Base-by-base conservation (phyloP, 2,888 invertebrate genomes). In the Himalopsyche kuldschensis region DNA sequence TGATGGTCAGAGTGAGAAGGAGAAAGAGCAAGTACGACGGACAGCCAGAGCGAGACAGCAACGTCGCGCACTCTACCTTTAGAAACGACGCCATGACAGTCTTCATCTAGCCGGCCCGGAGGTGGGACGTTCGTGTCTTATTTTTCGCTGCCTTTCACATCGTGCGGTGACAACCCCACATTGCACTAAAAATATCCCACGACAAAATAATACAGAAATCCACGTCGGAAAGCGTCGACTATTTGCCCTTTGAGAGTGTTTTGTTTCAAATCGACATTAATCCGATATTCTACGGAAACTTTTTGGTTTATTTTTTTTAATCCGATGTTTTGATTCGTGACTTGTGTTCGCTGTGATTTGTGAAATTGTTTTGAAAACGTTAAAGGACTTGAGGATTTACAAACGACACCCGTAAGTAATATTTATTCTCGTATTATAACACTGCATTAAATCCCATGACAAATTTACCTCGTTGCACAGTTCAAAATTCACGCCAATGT, bases 261-360 rank as follows among this genome's bases (percentile, higher is more conserved):
- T 24, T 75, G 31, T 20, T 46, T 15, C 20, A n/a, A 41, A 55
- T 55, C 55, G 55, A 55, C 55, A 75, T 47, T 75, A 75, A 46
- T 80, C 41, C 35, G 24, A 63, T 32, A 41, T 24, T 6, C 24
- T 63, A 69, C 41, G 35, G 24, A 75, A 69, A 69, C 69, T 55
- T 80, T 20, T 27, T 17, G 69, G 63, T 69, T 80, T 41, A 63
- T 79, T 55, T 48, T 32, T 79, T 79, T 48, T 15, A 41, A 41
- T 46, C 78, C 27, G 80, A 80, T 80, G 80, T 80, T 80, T 69
- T 69, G 46, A 76, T 30, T 75, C 75, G 80, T 82, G 79, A 41
- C 76, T 79, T 83, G 80, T 20, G 75, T 79, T 79, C 75, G 82
- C 75, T 82, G 83, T 83, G 83, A 83, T 83, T 80, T 83, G 83